Conservation (phyloP, 2,888 invertebrate species). For the Elmis aenea region DNA sequence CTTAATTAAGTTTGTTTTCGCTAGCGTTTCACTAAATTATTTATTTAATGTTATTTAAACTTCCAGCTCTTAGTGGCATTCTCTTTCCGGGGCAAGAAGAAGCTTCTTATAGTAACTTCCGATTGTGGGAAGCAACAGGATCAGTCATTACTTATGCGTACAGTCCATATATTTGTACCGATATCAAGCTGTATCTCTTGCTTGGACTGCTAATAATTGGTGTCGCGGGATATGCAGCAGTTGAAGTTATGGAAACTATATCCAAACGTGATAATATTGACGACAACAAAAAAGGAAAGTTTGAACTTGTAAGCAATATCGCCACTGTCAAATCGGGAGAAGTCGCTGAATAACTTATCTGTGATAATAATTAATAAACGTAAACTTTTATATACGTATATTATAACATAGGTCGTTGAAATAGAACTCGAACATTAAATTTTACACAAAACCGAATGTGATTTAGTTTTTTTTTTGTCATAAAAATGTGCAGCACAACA, state of each 20-base stretch:
- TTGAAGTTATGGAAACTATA: constrained; percentile 56
- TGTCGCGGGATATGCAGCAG: constrained; percentile 66
- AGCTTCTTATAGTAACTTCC: constrained; percentile 88
- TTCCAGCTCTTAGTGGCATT: constrained; percentile 75
- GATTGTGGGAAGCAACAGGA: constrained; percentile 87
- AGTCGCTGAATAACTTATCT: constrained; percentile 32
- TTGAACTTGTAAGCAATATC: constrained; percentile 19
- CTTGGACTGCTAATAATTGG: constrained; percentile 65
- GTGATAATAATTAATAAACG: constrained; percentile 7
- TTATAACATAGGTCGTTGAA: no score
- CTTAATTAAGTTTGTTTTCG: no score
- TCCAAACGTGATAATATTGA: constrained; percentile 39
- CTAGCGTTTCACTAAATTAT: no score
- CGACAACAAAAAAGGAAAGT: constrained; percentile 27
- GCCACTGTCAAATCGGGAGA: constrained; percentile 37
- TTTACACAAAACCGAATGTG: no score
- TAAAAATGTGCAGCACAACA: no score
- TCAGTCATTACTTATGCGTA: constrained; percentile 81
- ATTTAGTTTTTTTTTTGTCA: no score
- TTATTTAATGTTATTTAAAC: no score
- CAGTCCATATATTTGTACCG: constrained; percentile 71
- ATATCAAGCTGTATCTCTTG: constrained; percentile 65
- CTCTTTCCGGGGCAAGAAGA: constrained; percentile 81
- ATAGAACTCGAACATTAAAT: no score
- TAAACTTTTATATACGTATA: not conserved